Evolutionary conservation across 2,797 vertebrate species (phyloP).

Genomic region (Gadopsis marmoratus): DNA sequence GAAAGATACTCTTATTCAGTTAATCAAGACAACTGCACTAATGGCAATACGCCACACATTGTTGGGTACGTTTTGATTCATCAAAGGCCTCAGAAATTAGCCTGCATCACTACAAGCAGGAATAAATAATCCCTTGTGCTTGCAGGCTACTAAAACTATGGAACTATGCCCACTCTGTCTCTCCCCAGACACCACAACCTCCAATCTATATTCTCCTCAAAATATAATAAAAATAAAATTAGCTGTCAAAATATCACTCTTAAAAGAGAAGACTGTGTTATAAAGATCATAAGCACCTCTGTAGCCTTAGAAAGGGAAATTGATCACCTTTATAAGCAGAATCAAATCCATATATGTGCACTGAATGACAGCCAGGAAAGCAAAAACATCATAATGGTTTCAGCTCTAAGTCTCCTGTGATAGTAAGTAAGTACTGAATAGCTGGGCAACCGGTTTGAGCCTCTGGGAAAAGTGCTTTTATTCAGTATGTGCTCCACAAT

Average conservation of each 20-base stretch:
- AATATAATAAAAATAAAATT: constrained; percentile 13
- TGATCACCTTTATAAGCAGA: neutral
- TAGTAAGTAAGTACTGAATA: neutral
- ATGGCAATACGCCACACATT: constrained; percentile 46
- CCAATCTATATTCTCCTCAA: constrained; percentile 24
- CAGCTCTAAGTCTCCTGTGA: constrained; percentile 1
- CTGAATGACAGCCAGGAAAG: neutral
- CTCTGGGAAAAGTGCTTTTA: constrained; percentile 6
- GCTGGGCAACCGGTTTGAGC: constrained; percentile 8
- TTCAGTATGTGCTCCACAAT: neutral
- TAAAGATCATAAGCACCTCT: constrained; percentile 13
- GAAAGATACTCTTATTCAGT: constrained; percentile 13
- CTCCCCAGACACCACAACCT: constrained; percentile 35
- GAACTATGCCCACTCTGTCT: constrained; percentile 43
- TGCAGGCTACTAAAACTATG: constrained; percentile 58
- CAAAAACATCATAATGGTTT: neutral
- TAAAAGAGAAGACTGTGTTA: constrained; percentile 9
- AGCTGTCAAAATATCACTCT: constrained; percentile 26
- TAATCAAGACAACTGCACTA: constrained; percentile 30
- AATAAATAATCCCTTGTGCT: constrained; percentile 50
- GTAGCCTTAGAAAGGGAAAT: neutral
- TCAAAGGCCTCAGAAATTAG: constrained; percentile 54
- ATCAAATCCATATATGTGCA: constrained; percentile 2
- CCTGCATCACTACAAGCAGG: constrained; percentile 39
- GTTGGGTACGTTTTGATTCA: constrained; percentile 44